Evolutionary conservation across 92 coral and sea anemone genomes (phyloP).

Genomic region (Heliopora coerulea): DNA sequence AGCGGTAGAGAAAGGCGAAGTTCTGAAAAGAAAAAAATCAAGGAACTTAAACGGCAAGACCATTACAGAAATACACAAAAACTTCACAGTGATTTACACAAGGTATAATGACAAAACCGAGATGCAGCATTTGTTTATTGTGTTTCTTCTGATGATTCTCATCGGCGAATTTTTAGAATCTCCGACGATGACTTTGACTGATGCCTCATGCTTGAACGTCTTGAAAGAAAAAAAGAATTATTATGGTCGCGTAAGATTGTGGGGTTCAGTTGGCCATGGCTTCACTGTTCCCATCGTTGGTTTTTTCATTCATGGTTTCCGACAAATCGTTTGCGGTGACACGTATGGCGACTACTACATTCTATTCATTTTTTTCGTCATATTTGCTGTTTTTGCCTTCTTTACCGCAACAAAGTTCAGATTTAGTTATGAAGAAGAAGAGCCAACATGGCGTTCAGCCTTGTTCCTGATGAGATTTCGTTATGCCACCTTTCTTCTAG

Average conservation of each 20-base stretch:
- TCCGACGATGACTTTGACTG: slow-evolving; percentile 67
- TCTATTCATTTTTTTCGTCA: slow-evolving; percentile 48
- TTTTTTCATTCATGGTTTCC: slow-evolving; percentile 51
- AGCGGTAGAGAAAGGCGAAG: neutral
- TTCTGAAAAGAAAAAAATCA: slow-evolving; percentile 16
- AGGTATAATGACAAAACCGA: slow-evolving; percentile 46
- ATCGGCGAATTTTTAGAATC: slow-evolving; percentile 69
- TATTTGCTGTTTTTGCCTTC: slow-evolving; percentile 51
- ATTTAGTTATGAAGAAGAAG: slow-evolving; percentile 44
- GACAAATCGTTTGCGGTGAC: slow-evolving; percentile 50
- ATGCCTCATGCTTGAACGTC: slow-evolving; percentile 61
- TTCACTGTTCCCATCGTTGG: slow-evolving; percentile 45
- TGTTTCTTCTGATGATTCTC: slow-evolving; percentile 51
- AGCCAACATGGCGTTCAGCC: slow-evolving; percentile 42
- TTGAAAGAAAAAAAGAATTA: slow-evolving; percentile 58
- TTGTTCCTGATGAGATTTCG: slow-evolving; percentile 48
- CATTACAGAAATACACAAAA: slow-evolving; percentile 12
- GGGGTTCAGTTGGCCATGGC: slow-evolving; percentile 67
- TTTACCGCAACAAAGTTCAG: slow-evolving; percentile 58
- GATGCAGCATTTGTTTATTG: slow-evolving; percentile 45
- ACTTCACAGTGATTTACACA: slow-evolving; percentile 44
- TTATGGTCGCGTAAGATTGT: slow-evolving; percentile 58
- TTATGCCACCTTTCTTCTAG: slow-evolving; percentile 51
- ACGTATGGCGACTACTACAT: slow-evolving; percentile 59
- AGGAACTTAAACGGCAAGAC: slow-evolving; percentile 29